These are phyloP conservation scores for Pangasius djambal DNA, from an alignment of 2,797 vertebrate species.

Conservation along the genomic window DNA sequence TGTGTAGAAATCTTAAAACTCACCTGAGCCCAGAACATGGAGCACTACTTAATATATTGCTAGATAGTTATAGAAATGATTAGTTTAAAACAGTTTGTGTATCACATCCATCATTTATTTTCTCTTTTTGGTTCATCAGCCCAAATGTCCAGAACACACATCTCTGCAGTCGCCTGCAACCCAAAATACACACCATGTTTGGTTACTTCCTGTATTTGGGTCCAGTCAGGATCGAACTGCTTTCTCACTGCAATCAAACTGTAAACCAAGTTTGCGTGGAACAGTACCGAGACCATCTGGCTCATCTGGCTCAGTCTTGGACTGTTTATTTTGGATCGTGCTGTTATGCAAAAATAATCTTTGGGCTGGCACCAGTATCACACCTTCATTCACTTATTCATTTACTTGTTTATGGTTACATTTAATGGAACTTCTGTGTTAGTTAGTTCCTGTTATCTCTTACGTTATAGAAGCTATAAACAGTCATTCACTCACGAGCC, in stretches of 20 bases:
- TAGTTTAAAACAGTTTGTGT: neutral
- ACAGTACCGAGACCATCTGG: neutral
- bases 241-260: neutral
- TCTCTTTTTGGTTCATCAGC: neutral
- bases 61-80: too few species aligned
- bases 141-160: neutral
- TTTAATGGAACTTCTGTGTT: neutral
- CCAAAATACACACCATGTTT: neutral
- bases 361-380: neutral
- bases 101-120: neutral
- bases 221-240: neutral
- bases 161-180: neutral
- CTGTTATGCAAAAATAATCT: too few species aligned
- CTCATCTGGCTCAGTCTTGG: too few species aligned
- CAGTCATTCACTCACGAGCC: neutral
- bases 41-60: too few species aligned
- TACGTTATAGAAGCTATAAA: neutral
- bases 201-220: neutral
- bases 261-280: neutral
- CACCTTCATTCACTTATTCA: neutral
- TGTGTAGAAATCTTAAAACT: neutral
- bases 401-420: neutral
- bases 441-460: neutral
- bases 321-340: too few species aligned
- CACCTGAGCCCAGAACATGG: too few species aligned